These are phyloP conservation scores for Corythornis leucogaster DNA, from an alignment of 2,797 vertebrate genomes.

Conservation along the genomic window DNA sequence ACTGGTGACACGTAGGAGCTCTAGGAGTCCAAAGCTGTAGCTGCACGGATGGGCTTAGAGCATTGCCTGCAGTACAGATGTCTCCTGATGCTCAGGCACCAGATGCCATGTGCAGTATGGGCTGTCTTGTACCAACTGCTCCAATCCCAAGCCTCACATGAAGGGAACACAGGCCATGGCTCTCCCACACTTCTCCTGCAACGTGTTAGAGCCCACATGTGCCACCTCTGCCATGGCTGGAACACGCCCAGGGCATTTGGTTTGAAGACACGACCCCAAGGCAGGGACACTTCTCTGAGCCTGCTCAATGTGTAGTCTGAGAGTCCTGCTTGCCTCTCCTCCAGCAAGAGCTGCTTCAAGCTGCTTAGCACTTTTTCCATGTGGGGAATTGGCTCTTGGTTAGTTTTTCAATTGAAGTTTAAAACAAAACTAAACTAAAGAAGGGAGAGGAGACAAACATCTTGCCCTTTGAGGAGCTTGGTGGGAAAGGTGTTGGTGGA, in stretches of 20 bases:
- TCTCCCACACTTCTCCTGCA: not conserved
- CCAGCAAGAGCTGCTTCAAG: not conserved
- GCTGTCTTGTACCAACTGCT: not conserved
- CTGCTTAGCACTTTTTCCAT: not conserved
- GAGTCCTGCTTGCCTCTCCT: not conserved
- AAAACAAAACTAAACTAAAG: not conserved
- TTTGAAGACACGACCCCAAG: not conserved
- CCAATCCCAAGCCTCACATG: not conserved
- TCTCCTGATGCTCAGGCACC: not conserved
- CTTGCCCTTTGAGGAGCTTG: not conserved
- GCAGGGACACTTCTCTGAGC: not conserved
- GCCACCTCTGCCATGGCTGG: not conserved
- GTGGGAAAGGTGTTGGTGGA: not conserved
- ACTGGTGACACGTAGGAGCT: fast-evolving
- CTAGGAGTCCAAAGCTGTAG: not conserved
- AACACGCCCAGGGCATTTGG: no score
- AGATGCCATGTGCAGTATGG: not conserved
- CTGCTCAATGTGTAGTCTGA: not conserved
- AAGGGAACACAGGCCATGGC: not conserved
- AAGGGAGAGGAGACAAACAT: not conserved
- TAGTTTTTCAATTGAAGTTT: not conserved
- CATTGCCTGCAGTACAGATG: fast-evolving
- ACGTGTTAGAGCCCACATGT: fast-evolving
- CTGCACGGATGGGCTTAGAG: not conserved
- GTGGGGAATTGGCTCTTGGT: not conserved